Evolutionary conservation across 2,797 vertebrate species (phyloP), one percentile per base, ranked within the genome.

Genomic region (Enteromius unitaeniatus): DNA sequence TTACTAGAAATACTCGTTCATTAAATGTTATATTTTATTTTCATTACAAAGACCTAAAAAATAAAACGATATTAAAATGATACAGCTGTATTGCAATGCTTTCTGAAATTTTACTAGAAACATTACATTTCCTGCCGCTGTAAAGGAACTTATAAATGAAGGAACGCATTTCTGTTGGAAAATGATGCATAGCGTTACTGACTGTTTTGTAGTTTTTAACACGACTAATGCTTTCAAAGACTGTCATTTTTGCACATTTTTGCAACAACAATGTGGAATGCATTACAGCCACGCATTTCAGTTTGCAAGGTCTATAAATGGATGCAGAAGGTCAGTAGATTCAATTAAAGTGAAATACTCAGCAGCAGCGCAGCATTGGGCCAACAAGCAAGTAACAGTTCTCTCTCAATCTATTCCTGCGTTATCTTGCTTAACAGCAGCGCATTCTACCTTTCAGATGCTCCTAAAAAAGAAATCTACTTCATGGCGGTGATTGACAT

Each of bases 401-500:
- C 72, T 75, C 28, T 75, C 49, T 81, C 79, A 34, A 19, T 72
- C 72, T 5, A 17, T 72, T 34, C 7, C 79, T 45, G 6, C n/a
- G 67, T 3, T 65, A 19, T 31, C 4, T 55, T 53, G 45, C 26
- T 26, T 37, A 17, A 79, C 65, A 34, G 6, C 4, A 14, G 23
- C 2, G 9, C 45, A 65, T 40, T 76, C 21, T 81, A 62, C 3
- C 45, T 69, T 26, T 78, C 88, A 99, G 98, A 93, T 91, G 96
- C 98, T 1, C 97, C 96, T 37, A 95, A 97, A 92, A 99, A 98
- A 91, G 98, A 99, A 89, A 93, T 99, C 74, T 99, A 99, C 93
- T 99, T 99, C 93, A 99, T 99, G 98, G 98, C 97, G 6, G 94
- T 99, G 89, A 99, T 99, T 85, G 98, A 99, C 93, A 99, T 99